Percentiles rank a stretch among this genome's conserved stretches.
These are phyloP conservation scores for Ictidomys tridecemlineatus DNA, from an alignment of 2,113 vertebrate species.

Conservation along the genomic window DNA sequence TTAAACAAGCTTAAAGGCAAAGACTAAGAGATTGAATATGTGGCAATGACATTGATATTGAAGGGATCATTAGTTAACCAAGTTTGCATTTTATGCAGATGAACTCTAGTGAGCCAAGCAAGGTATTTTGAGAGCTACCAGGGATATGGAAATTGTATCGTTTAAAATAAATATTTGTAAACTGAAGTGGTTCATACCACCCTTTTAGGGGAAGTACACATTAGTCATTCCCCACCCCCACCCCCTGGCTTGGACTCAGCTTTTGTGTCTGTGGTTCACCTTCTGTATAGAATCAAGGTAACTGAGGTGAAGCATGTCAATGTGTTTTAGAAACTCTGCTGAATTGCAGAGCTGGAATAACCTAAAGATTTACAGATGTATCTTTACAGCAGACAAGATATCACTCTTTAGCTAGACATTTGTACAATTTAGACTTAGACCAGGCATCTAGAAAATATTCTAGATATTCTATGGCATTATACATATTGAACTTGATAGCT, in stretches of 20 bases:
- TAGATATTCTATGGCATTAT: neutral
- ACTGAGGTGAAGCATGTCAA: neutral
- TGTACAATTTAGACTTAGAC: neutral
- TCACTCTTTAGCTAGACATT: neutral
- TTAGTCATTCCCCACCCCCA: neutral
- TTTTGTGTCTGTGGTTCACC: neutral
- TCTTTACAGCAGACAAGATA: neutral
- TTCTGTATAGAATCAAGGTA: neutral
- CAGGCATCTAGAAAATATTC: neutral
- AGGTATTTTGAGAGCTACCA: neutral
- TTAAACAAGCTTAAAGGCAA: constrained; percentile 70
- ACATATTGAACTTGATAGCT: neutral
- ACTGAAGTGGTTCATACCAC: neutral
- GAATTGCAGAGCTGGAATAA: neutral
- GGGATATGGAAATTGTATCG: neutral
- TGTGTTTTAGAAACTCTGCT: neutral
- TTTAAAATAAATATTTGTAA: neutral
- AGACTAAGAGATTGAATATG: neutral
- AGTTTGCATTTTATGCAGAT: constrained; percentile 29
- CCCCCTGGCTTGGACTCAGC: neutral
- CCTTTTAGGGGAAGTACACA: neutral
- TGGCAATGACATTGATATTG: neutral
- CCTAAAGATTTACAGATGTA: neutral
- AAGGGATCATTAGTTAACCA: neutral
- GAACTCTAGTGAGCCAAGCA: neutral